A percentile compares a stretch with the other conserved stretches of the same genome.
Evolutionary conservation across 2,888 invertebrate species (phyloP).

Genomic region (Limnephilus lunatus): DNA sequence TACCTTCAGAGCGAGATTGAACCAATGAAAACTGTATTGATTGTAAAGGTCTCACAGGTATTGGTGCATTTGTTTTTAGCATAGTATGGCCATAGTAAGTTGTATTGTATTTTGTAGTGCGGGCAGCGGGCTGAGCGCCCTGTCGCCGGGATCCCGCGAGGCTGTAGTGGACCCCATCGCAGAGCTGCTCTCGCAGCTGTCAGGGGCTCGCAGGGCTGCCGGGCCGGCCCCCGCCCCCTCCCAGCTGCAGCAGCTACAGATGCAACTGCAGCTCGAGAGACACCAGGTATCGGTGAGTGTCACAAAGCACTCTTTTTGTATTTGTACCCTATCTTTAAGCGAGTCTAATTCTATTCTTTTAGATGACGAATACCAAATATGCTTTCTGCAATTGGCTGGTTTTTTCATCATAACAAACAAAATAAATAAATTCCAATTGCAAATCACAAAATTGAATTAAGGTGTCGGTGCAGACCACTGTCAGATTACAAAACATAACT

Average conservation of each 20-base stretch:
- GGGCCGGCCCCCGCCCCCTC: conserved; percentile 79
- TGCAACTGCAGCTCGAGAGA: conserved; percentile 94
- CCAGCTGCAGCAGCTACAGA: conserved; percentile 94
- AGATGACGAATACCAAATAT: too few relatives aligned
- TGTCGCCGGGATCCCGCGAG: conserved; percentile 93
- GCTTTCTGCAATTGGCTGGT: too few relatives aligned
- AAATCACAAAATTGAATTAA: too few relatives aligned
- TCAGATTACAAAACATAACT: too few relatives aligned
- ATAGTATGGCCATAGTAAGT: background rate
- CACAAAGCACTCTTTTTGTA: background rate
- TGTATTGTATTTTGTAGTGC: conserved; percentile 23
- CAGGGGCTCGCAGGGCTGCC: conserved; percentile 90
- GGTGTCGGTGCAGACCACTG: too few relatives aligned
- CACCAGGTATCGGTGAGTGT: conserved; percentile 85
- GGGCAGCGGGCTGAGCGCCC: conserved; percentile 85
- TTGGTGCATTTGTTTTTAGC: background rate
- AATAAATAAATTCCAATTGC: too few relatives aligned
- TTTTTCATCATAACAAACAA: too few relatives aligned
- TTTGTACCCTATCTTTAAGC: background rate
- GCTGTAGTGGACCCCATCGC: conserved; percentile 98
- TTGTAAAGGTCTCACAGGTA: background rate
- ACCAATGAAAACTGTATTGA: background rate
- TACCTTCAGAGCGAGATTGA: too few relatives aligned
- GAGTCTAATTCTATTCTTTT: background rate
- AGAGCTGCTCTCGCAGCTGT: conserved; percentile 95